Evolutionary conservation across 2,888 invertebrate species (phyloP).

Genomic region (Stratiomys singularior): DNA sequence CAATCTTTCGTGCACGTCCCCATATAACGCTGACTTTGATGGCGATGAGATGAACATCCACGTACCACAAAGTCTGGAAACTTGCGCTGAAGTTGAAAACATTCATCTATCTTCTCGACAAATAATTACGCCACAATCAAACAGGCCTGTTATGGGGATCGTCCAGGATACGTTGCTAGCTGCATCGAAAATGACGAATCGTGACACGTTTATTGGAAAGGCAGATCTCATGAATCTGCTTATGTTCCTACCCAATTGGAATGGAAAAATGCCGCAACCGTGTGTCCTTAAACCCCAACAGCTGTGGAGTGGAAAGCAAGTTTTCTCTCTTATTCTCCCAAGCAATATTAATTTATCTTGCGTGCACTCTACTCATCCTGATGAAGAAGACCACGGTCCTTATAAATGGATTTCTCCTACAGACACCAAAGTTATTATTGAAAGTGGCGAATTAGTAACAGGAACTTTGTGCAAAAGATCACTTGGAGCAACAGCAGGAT

Average conservation of each 20-base stretch:
- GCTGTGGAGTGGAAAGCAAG: conserved; percentile 96
- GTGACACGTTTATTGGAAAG: conserved; percentile 97
- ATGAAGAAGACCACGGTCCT: conserved; percentile 96
- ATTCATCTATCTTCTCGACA: conserved; percentile 97
- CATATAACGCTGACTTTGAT: conserved; percentile 99
- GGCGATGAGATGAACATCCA: conserved; percentile 99
- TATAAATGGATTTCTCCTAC: conserved; percentile 99
- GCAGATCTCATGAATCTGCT: conserved; percentile 99
- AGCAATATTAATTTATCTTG: conserved; percentile 98
- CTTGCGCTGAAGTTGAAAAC: conserved; percentile 96
- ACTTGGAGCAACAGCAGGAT: conserved; percentile 96
- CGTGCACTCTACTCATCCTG: conserved; percentile 65
- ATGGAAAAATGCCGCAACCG: conserved; percentile 98
- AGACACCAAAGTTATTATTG: conserved; percentile 98
- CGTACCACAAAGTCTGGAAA: conserved; percentile 98
- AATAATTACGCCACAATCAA: conserved; percentile 98
- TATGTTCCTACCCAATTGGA: conserved; percentile 99
- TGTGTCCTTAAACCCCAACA: conserved; percentile 96
- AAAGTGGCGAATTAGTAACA: conserved; percentile 96
- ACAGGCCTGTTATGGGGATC: conserved; percentile 99
- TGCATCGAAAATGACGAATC: conserved; percentile 98
- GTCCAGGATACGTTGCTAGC: conserved; percentile 98
- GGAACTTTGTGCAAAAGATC: conserved; percentile 99
- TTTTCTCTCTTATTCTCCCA: conserved; percentile 94
- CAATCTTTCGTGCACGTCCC: conserved; percentile 98